Evolutionary conservation across 2,888 invertebrate species (phyloP).

Genomic region (Willowsia nigromaculata): DNA sequence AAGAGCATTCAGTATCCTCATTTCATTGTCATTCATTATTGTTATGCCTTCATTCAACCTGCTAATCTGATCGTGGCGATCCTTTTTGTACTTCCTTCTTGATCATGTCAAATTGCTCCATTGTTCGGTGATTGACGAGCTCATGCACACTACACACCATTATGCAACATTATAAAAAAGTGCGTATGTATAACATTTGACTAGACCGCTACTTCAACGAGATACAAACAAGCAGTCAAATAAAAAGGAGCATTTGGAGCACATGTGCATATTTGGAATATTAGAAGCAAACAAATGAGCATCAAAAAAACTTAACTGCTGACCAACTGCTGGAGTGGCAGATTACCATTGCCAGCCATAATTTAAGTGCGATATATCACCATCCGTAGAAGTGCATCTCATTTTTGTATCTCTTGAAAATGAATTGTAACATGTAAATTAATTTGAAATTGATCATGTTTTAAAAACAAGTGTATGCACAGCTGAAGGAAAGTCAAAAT

Average conservation of each 20-base stretch:
- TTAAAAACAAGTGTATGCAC: background rate
- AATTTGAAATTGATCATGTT: background rate
- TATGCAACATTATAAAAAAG: background rate
- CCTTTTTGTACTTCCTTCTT: constrained; percentile 18
- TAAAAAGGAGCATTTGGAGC: background rate
- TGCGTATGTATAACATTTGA: background rate
- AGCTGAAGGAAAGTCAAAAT: background rate
- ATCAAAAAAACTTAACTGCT: constrained; percentile 8
- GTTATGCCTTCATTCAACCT: background rate
- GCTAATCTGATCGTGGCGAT: constrained; percentile 14
- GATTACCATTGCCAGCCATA: background rate
- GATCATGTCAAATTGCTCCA: constrained; percentile 52
- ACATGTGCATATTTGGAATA: constrained; percentile 18
- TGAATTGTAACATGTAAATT: background rate
- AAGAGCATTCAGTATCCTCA: background rate
- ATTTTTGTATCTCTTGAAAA: background rate
- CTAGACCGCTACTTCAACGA: background rate
- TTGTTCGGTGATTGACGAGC: constrained; percentile 33
- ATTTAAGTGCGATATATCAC: constrained; percentile 23
- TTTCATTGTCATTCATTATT: constrained; percentile 20
- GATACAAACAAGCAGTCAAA: background rate
- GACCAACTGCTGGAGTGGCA: background rate
- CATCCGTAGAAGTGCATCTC: background rate
- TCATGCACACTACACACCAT: constrained; percentile 10
- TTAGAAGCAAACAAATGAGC: background rate